Conservation (phyloP, 1,140 invertebrate genomes). For the Eriocheir sinensis region DNA sequence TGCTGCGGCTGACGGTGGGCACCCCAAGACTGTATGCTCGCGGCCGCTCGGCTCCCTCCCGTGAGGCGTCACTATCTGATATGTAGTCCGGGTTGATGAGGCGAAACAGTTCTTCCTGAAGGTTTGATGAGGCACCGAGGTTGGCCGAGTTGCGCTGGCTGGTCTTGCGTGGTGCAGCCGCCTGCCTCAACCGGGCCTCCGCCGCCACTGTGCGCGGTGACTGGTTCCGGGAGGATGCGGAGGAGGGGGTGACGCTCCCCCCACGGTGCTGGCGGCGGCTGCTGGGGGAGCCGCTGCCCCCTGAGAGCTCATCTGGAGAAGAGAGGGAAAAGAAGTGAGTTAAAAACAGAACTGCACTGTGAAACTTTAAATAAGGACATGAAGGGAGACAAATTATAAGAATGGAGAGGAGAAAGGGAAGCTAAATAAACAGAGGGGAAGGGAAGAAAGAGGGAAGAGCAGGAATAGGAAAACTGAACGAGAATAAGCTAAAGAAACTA, state of each 20-base stretch:
- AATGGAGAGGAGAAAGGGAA: neutral
- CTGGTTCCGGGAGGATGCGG: constrained; percentile 73
- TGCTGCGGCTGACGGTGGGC: constrained; percentile 36
- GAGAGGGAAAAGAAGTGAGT: neutral
- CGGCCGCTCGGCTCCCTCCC: constrained; percentile 55
- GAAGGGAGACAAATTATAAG: neutral
- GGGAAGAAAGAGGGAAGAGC: neutral
- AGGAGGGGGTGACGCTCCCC: constrained; percentile 73
- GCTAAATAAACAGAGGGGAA: neutral
- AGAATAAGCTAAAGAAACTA: too few species aligned
- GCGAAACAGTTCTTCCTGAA: constrained; percentile 94
- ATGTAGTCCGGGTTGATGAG: constrained; percentile 93
- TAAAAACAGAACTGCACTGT: neutral
- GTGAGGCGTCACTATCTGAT: constrained; percentile 77
- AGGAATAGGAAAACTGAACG: neutral
- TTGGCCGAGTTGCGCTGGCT: constrained; percentile 84
- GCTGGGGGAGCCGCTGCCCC: constrained; percentile 71
- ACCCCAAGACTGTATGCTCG: constrained; percentile 65
- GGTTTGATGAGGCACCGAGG: constrained; percentile 85
- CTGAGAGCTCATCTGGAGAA: constrained; percentile 71
- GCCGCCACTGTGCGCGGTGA: constrained; percentile 68
- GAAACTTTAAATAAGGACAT: neutral
- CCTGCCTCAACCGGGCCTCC: constrained; percentile 80
- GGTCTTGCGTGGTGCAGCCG: constrained; percentile 82
- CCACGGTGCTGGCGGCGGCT: constrained; percentile 58